Evolutionary conservation across 2,797 vertebrate species (phyloP).

Genomic region (Ptychobarbus kaznakovi): DNA sequence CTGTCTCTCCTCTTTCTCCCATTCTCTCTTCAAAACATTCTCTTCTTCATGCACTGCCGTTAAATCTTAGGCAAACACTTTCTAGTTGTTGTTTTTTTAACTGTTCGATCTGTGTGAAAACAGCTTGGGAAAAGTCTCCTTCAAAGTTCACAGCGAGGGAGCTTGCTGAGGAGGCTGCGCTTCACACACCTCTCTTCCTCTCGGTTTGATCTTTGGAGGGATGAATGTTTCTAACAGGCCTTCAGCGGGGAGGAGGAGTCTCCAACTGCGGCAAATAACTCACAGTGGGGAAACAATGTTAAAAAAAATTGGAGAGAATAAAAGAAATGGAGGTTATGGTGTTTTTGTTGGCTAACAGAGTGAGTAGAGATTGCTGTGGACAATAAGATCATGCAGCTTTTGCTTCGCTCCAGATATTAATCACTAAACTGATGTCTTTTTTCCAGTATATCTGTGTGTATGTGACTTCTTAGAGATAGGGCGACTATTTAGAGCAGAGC

Average conservation of each 20-base stretch:
- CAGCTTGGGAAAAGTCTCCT: slow-evolving; percentile 75
- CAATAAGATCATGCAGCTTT: slow-evolving; percentile 18
- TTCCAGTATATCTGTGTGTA: slow-evolving; percentile 8
- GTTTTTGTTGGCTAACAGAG: background rate
- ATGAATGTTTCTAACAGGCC: slow-evolving; percentile 66
- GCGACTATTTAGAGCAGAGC: slow-evolving; percentile 70
- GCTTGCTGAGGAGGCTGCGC: slow-evolving; percentile 71
- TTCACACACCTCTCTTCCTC: slow-evolving; percentile 70
- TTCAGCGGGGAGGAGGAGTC: slow-evolving; percentile 36
- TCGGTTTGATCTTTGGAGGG: slow-evolving; percentile 75
- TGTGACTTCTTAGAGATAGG: slow-evolving; percentile 55
- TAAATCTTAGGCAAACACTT: slow-evolving; percentile 51
- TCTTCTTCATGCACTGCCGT: slow-evolving; percentile 36
- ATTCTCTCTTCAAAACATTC: slow-evolving; percentile 27
- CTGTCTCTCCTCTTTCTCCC: background rate
- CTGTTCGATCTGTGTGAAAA: slow-evolving; percentile 62
- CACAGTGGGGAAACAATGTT: slow-evolving; percentile 62
- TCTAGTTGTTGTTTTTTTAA: slow-evolving; percentile 68
- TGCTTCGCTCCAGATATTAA: slow-evolving; percentile 40
- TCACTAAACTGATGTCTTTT: slow-evolving; percentile 33
- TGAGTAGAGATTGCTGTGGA: slow-evolving; percentile 7
- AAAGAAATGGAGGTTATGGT: slow-evolving; percentile 56
- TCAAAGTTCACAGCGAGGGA: slow-evolving; percentile 75
- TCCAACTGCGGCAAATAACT: slow-evolving; percentile 72
- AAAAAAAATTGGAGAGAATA: slow-evolving; percentile 60